Percentiles rank a stretch among this genome's conserved stretches.
Conservation (phyloP, 2,888 invertebrate species). For the Oeneis ivallda region DNA sequence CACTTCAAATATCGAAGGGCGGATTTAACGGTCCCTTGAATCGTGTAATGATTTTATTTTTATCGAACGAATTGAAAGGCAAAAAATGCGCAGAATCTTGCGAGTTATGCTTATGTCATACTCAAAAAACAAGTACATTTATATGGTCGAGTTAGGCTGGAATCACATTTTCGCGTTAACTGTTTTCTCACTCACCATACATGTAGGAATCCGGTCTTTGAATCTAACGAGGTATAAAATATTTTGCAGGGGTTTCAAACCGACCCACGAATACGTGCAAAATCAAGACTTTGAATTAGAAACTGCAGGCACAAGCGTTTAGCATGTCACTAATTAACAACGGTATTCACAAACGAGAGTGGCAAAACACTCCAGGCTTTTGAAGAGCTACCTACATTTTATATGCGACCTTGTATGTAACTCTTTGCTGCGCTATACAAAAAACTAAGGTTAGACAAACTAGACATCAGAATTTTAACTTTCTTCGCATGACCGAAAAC, state of each 20-base stretch:
- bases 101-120: not conserved
- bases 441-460: conserved; percentile 12
- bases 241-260: no score
- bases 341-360: conserved; percentile 1
- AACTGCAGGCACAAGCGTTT: not conserved
- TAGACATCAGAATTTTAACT: not conserved
- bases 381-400: conserved; percentile 13
- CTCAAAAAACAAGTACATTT: no score
- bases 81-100: not conserved
- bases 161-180: no score
- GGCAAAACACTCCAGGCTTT: conserved; percentile 3
- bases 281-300: not conserved
- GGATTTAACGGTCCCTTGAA: conserved; percentile 4
- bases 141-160: no score
- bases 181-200: no score
- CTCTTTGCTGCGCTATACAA: not conserved
- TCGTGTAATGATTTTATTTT: not conserved
- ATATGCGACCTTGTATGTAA: conserved; percentile 13
- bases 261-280: no score
- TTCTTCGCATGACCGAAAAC: not conserved
- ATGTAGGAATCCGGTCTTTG: no score
- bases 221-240: no score
- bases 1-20: conserved; percentile 9
- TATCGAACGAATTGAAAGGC: not conserved
- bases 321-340: conserved; percentile 7